phyloP scores from a whole-genome alignment of 2,113 vertebrate species.

The Theristicus caerulescens region DNA sequence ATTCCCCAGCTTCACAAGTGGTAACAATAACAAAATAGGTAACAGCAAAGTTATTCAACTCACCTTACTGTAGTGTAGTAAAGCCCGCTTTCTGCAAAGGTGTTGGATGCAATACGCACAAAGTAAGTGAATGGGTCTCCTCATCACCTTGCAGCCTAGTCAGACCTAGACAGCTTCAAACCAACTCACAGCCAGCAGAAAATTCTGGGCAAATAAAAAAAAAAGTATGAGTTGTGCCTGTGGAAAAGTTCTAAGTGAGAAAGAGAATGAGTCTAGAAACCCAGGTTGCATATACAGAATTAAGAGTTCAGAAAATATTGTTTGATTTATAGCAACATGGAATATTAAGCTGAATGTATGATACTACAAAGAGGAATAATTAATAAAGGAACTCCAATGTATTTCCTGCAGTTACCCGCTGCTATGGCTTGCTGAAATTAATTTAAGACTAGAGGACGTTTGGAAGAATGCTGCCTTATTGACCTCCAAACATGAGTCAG shows the following conservation, averaged over 20 bases:
- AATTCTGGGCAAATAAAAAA: background rate
- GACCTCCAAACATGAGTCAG: background rate
- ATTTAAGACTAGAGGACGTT: background rate
- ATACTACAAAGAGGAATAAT: background rate
- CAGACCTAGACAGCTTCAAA: background rate
- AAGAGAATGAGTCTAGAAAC: background rate
- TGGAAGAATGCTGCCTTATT: background rate
- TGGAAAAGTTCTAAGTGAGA: background rate
- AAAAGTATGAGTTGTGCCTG: background rate
- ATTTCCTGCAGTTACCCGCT: background rate
- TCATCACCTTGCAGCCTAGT: background rate
- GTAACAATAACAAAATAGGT: background rate
- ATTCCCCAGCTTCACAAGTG: background rate
- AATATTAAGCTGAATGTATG: background rate
- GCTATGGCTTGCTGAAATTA: background rate
- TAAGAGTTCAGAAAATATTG: background rate
- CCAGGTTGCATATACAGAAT: background rate
- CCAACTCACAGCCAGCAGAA: background rate
- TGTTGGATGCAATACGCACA: background rate
- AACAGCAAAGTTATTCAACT: background rate
- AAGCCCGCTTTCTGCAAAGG: background rate
- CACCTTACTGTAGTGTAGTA: background rate
- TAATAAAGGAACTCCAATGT: background rate
- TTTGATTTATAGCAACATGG: background rate
- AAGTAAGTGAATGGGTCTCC: background rate